Conservation (phyloP, 2,797 vertebrate species). For the Tauraco hartlaubi region DNA sequence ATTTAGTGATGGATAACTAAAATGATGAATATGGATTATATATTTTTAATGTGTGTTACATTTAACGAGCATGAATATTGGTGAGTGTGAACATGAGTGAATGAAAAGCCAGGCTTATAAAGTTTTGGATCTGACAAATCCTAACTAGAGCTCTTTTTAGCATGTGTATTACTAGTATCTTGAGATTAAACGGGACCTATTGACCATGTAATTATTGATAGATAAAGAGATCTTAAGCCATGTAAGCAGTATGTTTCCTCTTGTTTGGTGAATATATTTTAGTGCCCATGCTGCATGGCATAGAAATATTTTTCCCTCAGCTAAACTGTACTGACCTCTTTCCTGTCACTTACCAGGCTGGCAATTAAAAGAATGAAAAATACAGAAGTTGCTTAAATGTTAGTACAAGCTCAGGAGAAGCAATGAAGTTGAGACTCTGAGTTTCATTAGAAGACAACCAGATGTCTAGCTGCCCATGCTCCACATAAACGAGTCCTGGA, state of each 20-base stretch:
- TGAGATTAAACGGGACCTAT: conserved; percentile 10
- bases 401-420: not conserved
- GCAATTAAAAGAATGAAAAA: not conserved
- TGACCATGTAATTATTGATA: not conserved
- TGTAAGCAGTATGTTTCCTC: not conserved
- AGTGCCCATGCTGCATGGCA: not conserved
- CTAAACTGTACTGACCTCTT: not conserved
- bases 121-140: not conserved
- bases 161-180: not conserved
- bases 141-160: not conserved
- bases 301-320: not conserved
- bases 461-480: not conserved
- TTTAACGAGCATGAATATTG: conserved; percentile 1
- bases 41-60: conserved; percentile 61
- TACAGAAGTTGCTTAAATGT: not conserved
- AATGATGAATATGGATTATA: conserved; percentile 56
- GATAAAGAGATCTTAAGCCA: not conserved
- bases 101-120: conserved; percentile 15
- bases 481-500: not conserved
- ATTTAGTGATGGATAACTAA: conserved; percentile 54
- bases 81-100: not conserved
- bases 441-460: not conserved
- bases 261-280: not conserved
- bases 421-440: not conserved
- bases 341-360: not conserved